These are phyloP conservation scores for Plutella xylostella DNA, from an alignment of 2,888 invertebrate species.

Conservation along the genomic window DNA sequence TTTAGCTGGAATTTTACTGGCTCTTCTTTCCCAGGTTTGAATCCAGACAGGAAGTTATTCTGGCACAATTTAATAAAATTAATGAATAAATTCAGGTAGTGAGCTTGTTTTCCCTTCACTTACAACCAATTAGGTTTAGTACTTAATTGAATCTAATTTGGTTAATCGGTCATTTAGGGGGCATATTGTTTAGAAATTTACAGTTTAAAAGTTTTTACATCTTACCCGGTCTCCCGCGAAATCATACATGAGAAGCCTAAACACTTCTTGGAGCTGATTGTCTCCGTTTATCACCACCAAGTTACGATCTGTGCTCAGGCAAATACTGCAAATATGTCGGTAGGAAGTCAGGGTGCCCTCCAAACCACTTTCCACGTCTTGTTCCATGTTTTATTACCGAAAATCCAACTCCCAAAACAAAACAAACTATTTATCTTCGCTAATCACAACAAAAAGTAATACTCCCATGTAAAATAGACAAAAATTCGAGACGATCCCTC, in stretches of 20 bases:
- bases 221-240: constrained; percentile 53
- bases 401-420: constrained; percentile 18
- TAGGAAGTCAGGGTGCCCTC: constrained; percentile 22
- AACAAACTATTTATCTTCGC: constrained; percentile 34
- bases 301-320: constrained; percentile 49
- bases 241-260: constrained; percentile 51
- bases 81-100: no score
- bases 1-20: no score
- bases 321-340: constrained; percentile 44
- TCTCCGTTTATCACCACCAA: constrained; percentile 38
- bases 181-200: no score
- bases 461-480: constrained; percentile 69
- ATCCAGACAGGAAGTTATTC: no score
- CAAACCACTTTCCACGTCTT: constrained; percentile 49
- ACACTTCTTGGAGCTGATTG: constrained; percentile 41
- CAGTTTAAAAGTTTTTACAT: constrained; percentile 13
- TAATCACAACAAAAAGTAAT: constrained; percentile 66
- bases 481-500: constrained; percentile 48
- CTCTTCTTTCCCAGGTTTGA: no score
- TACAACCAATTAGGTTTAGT: no score
- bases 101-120: no score
- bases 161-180: no score
- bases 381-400: constrained; percentile 40
- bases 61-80: no score
- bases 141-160: no score